Evolutionary conservation across 2,888 invertebrate genomes (phyloP).

Genomic region (Eilema caniola): DNA sequence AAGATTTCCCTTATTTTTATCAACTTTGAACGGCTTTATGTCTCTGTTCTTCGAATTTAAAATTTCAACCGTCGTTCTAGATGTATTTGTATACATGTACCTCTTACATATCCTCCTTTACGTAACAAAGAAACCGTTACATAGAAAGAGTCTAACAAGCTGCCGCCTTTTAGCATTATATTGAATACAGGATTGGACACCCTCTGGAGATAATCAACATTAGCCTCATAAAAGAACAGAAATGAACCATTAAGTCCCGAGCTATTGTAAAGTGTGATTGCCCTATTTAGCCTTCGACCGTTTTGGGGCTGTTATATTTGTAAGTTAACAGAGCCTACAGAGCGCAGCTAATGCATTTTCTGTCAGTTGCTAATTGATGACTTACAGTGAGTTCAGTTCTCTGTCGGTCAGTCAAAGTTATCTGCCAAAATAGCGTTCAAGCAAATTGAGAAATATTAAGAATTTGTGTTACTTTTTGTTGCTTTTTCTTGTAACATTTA

Average conservation of each 20-base stretch:
- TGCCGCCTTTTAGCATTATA: slow-evolving; percentile 1
- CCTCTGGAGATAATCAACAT: slow-evolving; percentile 1
- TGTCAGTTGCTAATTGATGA: slow-evolving; percentile 6
- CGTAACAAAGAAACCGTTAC: background rate
- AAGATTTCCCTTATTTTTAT: too few relatives aligned
- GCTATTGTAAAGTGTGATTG: slow-evolving; percentile 4
- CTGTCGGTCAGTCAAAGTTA: background rate
- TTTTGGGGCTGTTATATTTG: background rate
- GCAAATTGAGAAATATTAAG: background rate
- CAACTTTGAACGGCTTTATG: too few relatives aligned
- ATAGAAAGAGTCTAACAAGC: background rate
- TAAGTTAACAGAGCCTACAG: slow-evolving; percentile 11
- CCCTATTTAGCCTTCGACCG: background rate
- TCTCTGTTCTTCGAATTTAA: too few relatives aligned
- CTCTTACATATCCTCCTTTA: background rate
- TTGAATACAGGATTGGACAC: slow-evolving; percentile 3
- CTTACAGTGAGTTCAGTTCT: background rate
- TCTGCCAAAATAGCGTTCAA: background rate
- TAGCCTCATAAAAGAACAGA: background rate
- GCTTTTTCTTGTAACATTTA: background rate
- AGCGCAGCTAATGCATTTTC: slow-evolving; percentile 13
- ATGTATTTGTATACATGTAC: background rate
- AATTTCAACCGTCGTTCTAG: too few relatives aligned
- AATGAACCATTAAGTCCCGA: background rate
- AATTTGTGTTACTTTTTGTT: background rate